Base-by-base conservation (phyloP, 2,113 vertebrate genomes). In the Cnemophilus loriae region DNA sequence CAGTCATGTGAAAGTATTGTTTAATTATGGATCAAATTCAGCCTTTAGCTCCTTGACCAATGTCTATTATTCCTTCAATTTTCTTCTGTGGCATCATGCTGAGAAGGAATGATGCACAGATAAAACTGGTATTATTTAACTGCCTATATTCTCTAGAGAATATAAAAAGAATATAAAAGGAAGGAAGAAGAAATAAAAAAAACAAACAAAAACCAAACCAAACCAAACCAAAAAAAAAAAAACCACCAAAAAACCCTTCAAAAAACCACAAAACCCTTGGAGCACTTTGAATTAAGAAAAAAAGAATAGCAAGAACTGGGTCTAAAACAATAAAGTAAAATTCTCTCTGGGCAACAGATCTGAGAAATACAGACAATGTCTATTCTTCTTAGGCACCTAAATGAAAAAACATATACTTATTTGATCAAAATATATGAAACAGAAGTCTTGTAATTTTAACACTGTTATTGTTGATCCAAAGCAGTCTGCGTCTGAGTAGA, bases 1-100 rank as follows among this genome's bases (percentile, higher is more conserved):
- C 46, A 84, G 46, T 59, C 26, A 33, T 37, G 35, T 60, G 49
- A 81, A 89, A 74, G 9, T 65, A 87, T 70, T 97, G 77, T 95
- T 97, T 96, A 97, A 97, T 97, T 97, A 95, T 71, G 47, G 93
- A 96, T 95, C 78, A 93, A 92, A 42, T 92, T 96, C 68, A 91
- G 35, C 80, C 59, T 96, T 96, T 88, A 97, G 39, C 67, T 94
- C 59, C 89, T 96, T 97, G 95, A 93, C 95, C 90, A 93, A 16
- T 90, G 56, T 89, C 4, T 11, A 69, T 96, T 95, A 86, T 85
- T 92, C 64, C 89, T 96, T 77, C 61, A 24, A 80, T 94, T 97
- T 97, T 90, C 65, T 92, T 95, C 74, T 76, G 19, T 63, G 22
- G 44, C 46, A 93, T 79, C 84, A 63, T 80, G 55, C 59, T 83